These are phyloP conservation scores for Sorex maritimensis DNA, from an alignment of 2,797 vertebrate genomes.

Conservation along the genomic window DNA sequence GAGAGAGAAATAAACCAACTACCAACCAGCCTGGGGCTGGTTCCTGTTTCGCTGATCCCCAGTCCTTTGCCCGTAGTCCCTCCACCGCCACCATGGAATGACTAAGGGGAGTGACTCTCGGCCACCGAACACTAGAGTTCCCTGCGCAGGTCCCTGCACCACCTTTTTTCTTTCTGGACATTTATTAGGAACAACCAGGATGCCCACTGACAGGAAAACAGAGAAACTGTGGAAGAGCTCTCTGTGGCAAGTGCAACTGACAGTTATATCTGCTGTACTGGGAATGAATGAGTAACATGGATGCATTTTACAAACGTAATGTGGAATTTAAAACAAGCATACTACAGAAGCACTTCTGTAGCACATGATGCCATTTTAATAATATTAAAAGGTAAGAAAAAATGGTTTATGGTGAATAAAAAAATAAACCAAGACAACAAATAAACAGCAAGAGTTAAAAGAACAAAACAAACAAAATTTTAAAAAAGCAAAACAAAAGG, in stretches of 20 bases:
- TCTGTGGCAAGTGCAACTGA: background rate
- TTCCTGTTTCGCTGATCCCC: no score
- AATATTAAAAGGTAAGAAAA: constrained; percentile 40
- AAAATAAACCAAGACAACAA: background rate
- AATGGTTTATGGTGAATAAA: background rate
- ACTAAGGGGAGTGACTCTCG: no score
- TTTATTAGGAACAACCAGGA: background rate
- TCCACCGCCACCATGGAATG: no score
- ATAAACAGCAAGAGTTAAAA: background rate
- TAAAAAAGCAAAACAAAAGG: background rate
- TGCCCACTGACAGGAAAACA: background rate
- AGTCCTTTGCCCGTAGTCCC: no score
- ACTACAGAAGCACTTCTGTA: background rate
- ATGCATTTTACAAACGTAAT: background rate
- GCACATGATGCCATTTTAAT: background rate
- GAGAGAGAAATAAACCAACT: no score
- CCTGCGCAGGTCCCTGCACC: no score
- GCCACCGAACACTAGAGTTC: no score
- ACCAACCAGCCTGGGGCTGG: no score
- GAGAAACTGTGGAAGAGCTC: background rate
- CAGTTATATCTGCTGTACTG: background rate
- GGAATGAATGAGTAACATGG: background rate
- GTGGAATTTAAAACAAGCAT: constrained; percentile 9
- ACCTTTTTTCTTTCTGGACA: no score
- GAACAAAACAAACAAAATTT: background rate